Evolutionary conservation across 2,888 invertebrate genomes (phyloP).

Genomic region (Drosophila affinis): DNA sequence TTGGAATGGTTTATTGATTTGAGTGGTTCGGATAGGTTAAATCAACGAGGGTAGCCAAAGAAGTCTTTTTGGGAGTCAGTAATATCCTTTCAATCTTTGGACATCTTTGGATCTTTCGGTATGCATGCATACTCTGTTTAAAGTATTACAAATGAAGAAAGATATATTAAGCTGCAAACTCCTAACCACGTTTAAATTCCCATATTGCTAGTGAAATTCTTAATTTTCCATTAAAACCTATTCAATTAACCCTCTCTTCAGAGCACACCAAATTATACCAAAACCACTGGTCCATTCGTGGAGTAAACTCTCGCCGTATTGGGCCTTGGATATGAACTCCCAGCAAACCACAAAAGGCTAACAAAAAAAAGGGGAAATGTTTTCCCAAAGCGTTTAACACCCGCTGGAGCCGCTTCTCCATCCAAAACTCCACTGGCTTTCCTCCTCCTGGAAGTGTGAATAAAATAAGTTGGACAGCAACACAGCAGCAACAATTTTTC

Average conservation of each 20-base stretch:
- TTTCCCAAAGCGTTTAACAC: constrained; percentile 49
- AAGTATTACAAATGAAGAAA: too few species aligned
- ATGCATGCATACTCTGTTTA: too few species aligned
- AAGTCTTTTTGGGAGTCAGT: too few species aligned
- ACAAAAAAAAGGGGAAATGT: constrained; percentile 46
- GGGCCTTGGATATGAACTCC: background rate
- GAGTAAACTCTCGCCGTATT: constrained; percentile 5
- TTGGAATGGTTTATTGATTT: background rate
- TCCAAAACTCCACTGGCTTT: background rate
- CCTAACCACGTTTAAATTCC: too few species aligned
- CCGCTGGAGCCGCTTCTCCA: constrained; percentile 1
- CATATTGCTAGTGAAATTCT: background rate
- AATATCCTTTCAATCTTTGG: too few species aligned
- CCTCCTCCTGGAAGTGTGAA: constrained; percentile 34
- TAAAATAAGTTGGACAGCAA: constrained; percentile 34
- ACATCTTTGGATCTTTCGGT: too few species aligned
- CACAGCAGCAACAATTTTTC: constrained; percentile 42
- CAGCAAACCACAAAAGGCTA: constrained; percentile 13
- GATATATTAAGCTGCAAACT: too few species aligned
- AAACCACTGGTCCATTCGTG: constrained; percentile 6
- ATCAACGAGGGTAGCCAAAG: too few species aligned
- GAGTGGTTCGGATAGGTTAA: too few species aligned
- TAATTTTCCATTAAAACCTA: constrained; percentile 26
- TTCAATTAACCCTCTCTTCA: constrained; percentile 16
- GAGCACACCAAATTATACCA: constrained; percentile 22